A percentile compares a stretch with the other conserved stretches of the same genome.
Evolutionary conservation across 1,140 invertebrate species (phyloP).

Genomic region (Saccostrea echinata): DNA sequence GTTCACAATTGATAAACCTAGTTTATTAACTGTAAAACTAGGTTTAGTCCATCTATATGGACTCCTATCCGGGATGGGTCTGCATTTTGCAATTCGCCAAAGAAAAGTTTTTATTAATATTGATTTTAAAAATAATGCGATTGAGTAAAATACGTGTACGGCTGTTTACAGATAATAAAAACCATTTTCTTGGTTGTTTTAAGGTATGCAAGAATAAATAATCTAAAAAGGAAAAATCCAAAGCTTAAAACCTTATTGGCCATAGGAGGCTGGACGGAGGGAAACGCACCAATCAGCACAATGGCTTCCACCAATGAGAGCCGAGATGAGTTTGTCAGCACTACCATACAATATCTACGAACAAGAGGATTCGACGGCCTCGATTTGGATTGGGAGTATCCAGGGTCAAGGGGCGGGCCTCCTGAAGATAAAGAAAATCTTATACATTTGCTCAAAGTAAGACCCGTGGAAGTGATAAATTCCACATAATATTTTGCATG

Average conservation of each 20-base stretch:
- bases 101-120: too few species aligned
- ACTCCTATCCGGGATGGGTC: too few species aligned
- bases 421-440: slow-evolving; percentile 50
- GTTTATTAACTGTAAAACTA: too few species aligned
- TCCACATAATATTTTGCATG: too few species aligned
- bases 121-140: too few species aligned
- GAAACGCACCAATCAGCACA: slow-evolving; percentile 85
- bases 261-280: slow-evolving; percentile 97
- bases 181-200: neutral
- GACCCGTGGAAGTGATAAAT: neutral
- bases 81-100: too few species aligned
- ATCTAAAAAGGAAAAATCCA: slow-evolving; percentile 80
- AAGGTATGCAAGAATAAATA: slow-evolving; percentile 77
- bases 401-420: slow-evolving; percentile 75
- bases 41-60: too few species aligned
- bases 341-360: slow-evolving; percentile 90
- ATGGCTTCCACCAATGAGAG: slow-evolving; percentile 61
- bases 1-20: too few species aligned
- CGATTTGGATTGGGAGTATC: slow-evolving; percentile 97
- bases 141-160: too few species aligned
- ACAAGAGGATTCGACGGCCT: slow-evolving; percentile 96
- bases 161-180: too few species aligned
- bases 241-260: slow-evolving; percentile 90
- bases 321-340: slow-evolving; percentile 62
- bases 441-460: slow-evolving; percentile 48